A percentile compares a stretch with the other conserved stretches of the same genome.
Evolutionary conservation across 2,797 vertebrate species (phyloP).

Genomic region (Varecia variegata): DNA sequence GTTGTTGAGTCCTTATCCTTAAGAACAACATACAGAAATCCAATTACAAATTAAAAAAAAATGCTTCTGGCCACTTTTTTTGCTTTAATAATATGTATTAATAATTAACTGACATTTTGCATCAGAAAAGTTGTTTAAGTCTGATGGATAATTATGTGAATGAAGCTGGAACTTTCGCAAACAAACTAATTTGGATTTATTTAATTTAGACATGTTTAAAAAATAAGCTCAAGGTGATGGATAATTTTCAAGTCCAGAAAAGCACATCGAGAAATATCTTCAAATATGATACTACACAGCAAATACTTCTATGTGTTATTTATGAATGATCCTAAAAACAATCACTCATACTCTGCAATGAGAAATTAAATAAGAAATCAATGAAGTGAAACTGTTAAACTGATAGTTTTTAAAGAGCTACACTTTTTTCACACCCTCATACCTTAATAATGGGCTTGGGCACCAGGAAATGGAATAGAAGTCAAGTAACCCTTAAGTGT

Average conservation of each 20-base stretch:
- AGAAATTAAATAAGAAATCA: constrained; percentile 80
- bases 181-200: constrained; percentile 72
- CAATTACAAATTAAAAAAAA: constrained; percentile 63
- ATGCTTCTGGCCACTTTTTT: constrained; percentile 49
- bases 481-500: constrained; percentile 69
- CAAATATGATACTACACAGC: constrained; percentile 43
- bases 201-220: constrained; percentile 66
- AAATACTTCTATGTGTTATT: constrained; percentile 60
- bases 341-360: constrained; percentile 36
- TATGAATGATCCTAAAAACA: constrained; percentile 73
- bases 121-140: constrained; percentile 39
- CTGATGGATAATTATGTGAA: constrained; percentile 74
- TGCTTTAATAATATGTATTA: constrained; percentile 71
- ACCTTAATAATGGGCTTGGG: constrained; percentile 63
- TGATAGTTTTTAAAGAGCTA: constrained; percentile 67
- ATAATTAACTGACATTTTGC: constrained; percentile 76
- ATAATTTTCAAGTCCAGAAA: constrained; percentile 73
- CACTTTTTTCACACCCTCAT: constrained; percentile 58
- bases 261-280: constrained; percentile 67
- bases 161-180: constrained; percentile 52
- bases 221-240: constrained; percentile 57
- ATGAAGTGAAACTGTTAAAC: constrained; percentile 72
- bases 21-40: constrained; percentile 22
- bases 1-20: constrained; percentile 22
- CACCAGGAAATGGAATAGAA: constrained; percentile 67